Evolutionary conservation across 2,797 vertebrate species (phyloP).

Genomic region (Channa striata): DNA sequence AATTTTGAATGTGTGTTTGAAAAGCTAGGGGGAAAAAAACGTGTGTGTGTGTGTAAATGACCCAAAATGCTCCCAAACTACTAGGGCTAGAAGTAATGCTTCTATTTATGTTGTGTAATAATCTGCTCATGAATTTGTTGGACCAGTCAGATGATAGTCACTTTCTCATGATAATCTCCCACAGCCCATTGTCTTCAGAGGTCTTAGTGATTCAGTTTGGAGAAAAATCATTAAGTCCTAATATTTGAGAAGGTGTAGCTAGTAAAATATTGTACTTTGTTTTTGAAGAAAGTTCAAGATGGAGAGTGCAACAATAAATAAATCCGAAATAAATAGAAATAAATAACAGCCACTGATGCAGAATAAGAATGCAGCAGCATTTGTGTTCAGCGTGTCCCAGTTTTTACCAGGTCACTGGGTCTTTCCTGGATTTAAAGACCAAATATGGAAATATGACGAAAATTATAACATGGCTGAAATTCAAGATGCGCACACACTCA

Average conservation of each 20-base stretch:
- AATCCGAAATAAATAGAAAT: background rate
- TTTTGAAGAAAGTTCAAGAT: too few species aligned
- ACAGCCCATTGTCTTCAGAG: too few species aligned
- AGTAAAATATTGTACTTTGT: too few species aligned
- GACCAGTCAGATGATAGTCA: background rate
- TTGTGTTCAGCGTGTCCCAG: constrained; percentile 50
- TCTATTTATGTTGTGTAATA: background rate
- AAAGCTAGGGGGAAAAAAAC: background rate
- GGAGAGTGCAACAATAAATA: too few species aligned
- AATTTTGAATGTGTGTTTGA: background rate
- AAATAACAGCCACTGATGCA: constrained; percentile 7
- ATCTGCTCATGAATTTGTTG: background rate
- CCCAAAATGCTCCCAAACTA: background rate
- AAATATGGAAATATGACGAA: constrained; percentile 64
- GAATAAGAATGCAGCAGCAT: background rate
- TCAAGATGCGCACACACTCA: constrained; percentile 21
- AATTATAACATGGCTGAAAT: constrained; percentile 61
- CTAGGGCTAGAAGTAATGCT: background rate
- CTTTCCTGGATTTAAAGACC: constrained; percentile 49
- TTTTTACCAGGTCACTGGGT: constrained; percentile 72
- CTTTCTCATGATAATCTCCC: too few species aligned
- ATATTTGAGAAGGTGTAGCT: too few species aligned
- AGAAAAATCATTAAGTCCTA: too few species aligned
- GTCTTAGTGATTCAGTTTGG: too few species aligned
- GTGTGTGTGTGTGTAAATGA: constrained; percentile 3